Conservation (phyloP, 2,797 vertebrate genomes). For the Smutsia temminckii region DNA sequence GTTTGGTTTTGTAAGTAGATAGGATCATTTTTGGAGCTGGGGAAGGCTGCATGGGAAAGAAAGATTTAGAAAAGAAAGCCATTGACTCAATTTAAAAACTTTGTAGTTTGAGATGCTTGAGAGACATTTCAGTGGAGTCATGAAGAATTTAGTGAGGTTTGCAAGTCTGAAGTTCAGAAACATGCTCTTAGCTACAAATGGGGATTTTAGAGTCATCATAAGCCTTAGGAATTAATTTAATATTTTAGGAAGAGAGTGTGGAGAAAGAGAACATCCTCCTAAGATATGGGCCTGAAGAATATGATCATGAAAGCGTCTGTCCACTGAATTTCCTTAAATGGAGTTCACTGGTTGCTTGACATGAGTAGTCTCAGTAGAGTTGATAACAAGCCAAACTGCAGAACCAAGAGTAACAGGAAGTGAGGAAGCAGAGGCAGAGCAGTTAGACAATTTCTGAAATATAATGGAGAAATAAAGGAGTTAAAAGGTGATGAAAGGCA, state of each 20-base stretch:
- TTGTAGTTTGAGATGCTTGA: neutral
- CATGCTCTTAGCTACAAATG: neutral
- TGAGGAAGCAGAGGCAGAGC: neutral
- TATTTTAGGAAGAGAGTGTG: neutral
- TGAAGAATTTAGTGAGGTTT: neutral
- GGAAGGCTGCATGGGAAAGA: neutral
- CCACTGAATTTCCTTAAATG: neutral
- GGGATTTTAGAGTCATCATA: neutral
- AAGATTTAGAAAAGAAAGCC: neutral
- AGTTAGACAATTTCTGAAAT: neutral
- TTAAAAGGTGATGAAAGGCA: neutral
- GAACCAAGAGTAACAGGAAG: neutral
- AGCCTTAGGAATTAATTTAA: conserved; percentile 2
- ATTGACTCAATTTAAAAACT: neutral
- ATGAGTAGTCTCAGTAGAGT: neutral
- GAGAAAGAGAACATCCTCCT: neutral
- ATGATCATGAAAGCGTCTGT: neutral
- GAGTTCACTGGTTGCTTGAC: neutral
- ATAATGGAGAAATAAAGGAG: neutral
- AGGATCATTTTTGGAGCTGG: neutral
- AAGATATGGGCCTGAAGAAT: neutral
- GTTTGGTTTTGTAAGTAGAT: neutral
- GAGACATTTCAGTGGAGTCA: neutral
- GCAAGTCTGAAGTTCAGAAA: neutral
- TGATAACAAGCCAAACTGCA: neutral